A percentile compares a stretch with the other conserved stretches of the same genome.
Conservation (phyloP, 2,113 vertebrate species). For the Bubalus kerabau region DNA sequence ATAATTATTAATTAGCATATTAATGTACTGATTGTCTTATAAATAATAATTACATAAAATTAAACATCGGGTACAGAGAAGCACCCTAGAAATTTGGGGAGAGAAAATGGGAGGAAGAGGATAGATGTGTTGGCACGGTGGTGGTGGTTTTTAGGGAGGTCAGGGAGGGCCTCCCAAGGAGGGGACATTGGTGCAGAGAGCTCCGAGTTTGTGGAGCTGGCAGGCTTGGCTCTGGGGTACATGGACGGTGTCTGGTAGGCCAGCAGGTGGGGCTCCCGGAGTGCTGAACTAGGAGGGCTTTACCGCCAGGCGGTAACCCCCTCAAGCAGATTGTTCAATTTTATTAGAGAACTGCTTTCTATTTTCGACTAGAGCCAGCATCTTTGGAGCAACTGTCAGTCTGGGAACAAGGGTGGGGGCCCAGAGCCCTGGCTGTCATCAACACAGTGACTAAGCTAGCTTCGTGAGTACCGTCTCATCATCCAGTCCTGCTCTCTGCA, state of each 20-base stretch:
- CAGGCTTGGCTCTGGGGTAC: neutral
- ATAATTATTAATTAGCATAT: neutral
- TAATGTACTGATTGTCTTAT: neutral
- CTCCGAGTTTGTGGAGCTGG: neutral
- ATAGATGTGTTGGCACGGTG: neutral
- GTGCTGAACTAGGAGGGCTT: neutral
- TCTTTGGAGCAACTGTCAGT: neutral
- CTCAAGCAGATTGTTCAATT: neutral
- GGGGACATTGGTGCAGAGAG: neutral
- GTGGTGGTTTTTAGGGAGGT: neutral
- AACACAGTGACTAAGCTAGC: neutral
- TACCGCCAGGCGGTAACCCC: neutral
- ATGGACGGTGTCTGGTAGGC: neutral
- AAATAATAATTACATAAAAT: neutral
- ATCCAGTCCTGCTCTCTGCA: neutral
- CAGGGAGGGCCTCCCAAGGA: neutral
- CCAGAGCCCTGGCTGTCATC: neutral
- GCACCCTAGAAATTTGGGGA: neutral
- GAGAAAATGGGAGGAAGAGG: neutral
- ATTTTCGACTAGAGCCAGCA: neutral
- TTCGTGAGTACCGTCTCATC: rapidly evolving
- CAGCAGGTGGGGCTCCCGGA: neutral
- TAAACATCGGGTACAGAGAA: neutral
- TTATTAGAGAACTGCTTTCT: neutral
- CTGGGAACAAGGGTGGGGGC: neutral